A percentile compares a stretch with the other conserved stretches of the same genome.
Evolutionary conservation across 2,888 invertebrate species (phyloP).

Genomic region (Ormia ochracea): DNA sequence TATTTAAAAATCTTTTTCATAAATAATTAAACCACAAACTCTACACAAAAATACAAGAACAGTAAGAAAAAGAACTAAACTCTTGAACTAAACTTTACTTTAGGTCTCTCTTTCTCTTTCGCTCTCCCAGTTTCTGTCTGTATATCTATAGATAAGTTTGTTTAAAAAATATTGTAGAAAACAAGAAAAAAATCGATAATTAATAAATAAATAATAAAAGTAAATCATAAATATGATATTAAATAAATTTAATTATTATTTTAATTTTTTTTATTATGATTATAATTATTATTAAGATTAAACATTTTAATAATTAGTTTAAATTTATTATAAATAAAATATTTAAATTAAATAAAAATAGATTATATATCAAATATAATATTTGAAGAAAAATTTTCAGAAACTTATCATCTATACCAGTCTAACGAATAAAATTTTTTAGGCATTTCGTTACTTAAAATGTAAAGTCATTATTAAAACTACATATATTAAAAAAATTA

Average conservation of each 20-base stretch:
- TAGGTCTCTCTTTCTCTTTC: not conserved
- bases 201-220: constrained; percentile 29
- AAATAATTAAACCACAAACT: not conserved
- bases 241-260: constrained; percentile 44
- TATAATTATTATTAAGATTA: constrained; percentile 43
- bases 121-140: not conserved
- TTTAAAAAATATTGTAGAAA: constrained; percentile 4
- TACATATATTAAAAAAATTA: no score
- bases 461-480: no score
- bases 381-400: not conserved
- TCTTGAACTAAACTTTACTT: not conserved
- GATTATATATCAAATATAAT: constrained; percentile 51
- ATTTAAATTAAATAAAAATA: constrained; percentile 61
- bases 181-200: not conserved
- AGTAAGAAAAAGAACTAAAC: not conserved
- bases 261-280: constrained; percentile 26
- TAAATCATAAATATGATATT: constrained; percentile 42
- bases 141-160: constrained; percentile 8
- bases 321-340: constrained; percentile 60
- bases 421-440: no score
- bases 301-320: constrained; percentile 60
- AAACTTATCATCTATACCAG: no score
- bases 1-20: no score
- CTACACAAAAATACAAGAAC: not conserved
- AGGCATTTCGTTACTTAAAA: no score